Evolutionary conservation across 53 echinoderm and acorn worm species (phyloP), one percentile per base, ranked within the genome.

Genomic region (Antedon mediterranea): DNA sequence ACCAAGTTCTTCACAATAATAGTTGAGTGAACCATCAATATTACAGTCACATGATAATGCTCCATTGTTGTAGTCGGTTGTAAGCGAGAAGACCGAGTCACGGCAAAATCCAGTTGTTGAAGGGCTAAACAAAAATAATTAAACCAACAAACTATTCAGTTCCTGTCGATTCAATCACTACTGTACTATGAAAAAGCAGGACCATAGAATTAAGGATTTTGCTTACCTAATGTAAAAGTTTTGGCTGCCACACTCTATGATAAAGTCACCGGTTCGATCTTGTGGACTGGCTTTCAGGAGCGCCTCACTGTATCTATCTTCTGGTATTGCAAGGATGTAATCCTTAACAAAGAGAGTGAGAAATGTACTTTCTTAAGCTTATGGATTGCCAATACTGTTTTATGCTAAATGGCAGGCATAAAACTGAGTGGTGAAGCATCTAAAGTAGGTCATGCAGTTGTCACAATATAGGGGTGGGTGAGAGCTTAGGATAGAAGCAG

Each of bases 181-280:
- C n/a, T n/a, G n/a, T n/a, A n/a, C n/a, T n/a, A n/a, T n/a, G n/a
- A n/a, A n/a, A n/a, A n/a, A n/a, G n/a, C n/a, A 37, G 11, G 37
- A 37, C 6, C 37, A 37, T 11, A 37, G 11, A 37, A 37, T 11
- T 37, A 37, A 6, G 4, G 4, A 37, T 6, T 37, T 37, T 37
- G 37, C 11, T 37, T 37, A 97, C 97, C 87, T 82, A 84, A 97
- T 88, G 82, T 89, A 97, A 82, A 92, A 97, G 84, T 89, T 86
- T 43, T 92, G 81, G 34, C 74, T 77, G 3, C 87, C 91, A 80
- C 97, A 97, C 44, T 86, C 85, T 29, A 84, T 85, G 86, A 97
- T 91, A 81, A 97, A 97, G 71, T 97, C 97, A 20, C 86, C 92
- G 5, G 91, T 89, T 27, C 97, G 85, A 75, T 97, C 97, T 74